phyloP scores from a whole-genome alignment of 2,113 vertebrate genomes.

The Larimichthys crocea region DNA sequence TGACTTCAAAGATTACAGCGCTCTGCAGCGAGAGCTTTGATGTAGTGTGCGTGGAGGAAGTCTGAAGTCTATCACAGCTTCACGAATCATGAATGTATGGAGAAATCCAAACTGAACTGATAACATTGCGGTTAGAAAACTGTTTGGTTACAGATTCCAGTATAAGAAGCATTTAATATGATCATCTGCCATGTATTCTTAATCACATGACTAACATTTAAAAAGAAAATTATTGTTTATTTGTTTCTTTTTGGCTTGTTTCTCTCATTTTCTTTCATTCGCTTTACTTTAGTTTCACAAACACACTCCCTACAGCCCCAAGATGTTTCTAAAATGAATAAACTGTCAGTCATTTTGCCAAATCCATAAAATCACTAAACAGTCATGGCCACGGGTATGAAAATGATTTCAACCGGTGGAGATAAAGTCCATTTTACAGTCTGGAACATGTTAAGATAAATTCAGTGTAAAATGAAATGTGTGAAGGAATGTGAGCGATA shows the following conservation, averaged over 20 bases:
- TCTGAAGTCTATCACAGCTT: conserved; percentile 23
- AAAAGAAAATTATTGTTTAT: neutral
- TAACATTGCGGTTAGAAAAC: conserved; percentile 3
- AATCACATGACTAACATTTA: neutral
- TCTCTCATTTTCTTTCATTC: neutral
- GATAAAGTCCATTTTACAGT: conserved; percentile 12
- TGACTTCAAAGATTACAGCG: conserved; percentile 57
- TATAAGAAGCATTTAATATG: neutral
- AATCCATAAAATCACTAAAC: neutral
- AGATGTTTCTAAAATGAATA: neutral
- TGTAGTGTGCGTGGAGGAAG: conserved; percentile 8
- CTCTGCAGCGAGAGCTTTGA: conserved; percentile 45
- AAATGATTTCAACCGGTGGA: conserved; percentile 29
- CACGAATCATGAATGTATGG: neutral
- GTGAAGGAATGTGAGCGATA: conserved; percentile 36
- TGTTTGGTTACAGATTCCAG: neutral
- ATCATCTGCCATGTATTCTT: neutral
- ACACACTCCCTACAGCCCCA: neutral
- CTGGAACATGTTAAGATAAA: neutral
- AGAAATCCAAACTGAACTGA: conserved; percentile 5
- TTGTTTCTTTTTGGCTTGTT: neutral
- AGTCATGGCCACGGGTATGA: neutral
- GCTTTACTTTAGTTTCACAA: neutral
- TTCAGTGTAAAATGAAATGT: conserved; percentile 38
- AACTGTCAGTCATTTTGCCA: neutral